phyloP scores from a whole-genome alignment of 1,140 invertebrate genomes.

The Scaptomyza graminum region DNA sequence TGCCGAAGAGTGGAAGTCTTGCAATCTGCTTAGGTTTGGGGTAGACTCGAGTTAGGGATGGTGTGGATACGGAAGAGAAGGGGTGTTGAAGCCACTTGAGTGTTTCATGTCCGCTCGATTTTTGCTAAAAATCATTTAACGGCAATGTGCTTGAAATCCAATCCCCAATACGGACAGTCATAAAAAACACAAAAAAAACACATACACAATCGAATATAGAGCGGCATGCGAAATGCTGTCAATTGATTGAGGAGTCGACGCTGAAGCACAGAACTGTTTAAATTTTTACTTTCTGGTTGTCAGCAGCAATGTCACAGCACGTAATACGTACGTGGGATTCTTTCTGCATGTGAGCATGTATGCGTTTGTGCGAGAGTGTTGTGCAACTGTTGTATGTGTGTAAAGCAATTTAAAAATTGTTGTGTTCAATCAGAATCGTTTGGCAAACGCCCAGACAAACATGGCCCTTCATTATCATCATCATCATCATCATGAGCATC shows the following conservation, averaged over 20 bases:
- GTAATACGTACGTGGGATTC: constrained; percentile 65
- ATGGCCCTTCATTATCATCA: constrained; percentile 22
- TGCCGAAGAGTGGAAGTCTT: constrained; percentile 25
- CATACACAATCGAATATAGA: constrained; percentile 1
- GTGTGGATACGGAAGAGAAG: constrained; percentile 8
- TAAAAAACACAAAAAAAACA: constrained; percentile 10
- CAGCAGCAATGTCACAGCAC: constrained; percentile 67
- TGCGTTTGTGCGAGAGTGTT: constrained; percentile 1
- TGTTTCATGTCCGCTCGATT: constrained; percentile 80
- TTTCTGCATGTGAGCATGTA: constrained; percentile 10
- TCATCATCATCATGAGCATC: constrained; percentile 38
- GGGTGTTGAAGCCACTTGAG: constrained; percentile 62
- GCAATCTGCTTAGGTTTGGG: neutral
- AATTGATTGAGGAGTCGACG: constrained; percentile 69
- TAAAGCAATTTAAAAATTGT: constrained; percentile 77
- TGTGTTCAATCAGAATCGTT: constrained; percentile 74
- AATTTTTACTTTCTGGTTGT: constrained; percentile 69
- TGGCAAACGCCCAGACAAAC: constrained; percentile 46
- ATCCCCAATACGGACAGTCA: constrained; percentile 43
- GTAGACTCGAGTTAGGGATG: too few species aligned
- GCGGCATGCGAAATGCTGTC: constrained; percentile 58
- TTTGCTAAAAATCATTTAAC: constrained; percentile 82
- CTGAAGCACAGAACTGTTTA: constrained; percentile 56
- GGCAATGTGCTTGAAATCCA: constrained; percentile 65
- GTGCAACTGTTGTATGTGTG: constrained; percentile 27